These are phyloP conservation scores for Halictus quadricinctus DNA, from an alignment of 2,888 invertebrate genomes.

Conservation along the genomic window DNA sequence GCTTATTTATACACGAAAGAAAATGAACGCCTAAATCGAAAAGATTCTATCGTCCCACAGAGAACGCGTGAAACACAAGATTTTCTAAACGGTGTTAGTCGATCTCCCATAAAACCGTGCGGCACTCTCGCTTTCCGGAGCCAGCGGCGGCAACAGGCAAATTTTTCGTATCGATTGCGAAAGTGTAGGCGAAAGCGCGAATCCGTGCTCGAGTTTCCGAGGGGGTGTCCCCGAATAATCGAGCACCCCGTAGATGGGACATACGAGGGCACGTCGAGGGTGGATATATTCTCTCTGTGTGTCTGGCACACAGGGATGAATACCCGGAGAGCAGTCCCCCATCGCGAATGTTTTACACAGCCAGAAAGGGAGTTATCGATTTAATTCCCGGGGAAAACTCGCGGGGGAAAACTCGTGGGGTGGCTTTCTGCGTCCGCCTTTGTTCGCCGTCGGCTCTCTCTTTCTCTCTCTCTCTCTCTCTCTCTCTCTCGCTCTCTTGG, in stretches of 20 bases:
- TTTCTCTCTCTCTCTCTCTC: not conserved
- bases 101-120: not conserved
- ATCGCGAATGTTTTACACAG: conserved; percentile 72
- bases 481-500: not conserved
- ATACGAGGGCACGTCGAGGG: not conserved
- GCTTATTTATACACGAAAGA: no score
- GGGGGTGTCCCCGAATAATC: conserved; percentile 30
- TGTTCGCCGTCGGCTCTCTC: conserved; percentile 33
- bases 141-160: not conserved
- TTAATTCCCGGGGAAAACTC: conserved; percentile 80
- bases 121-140: not conserved
- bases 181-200: not conserved
- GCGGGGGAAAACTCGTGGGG: conserved; percentile 66
- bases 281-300: conserved; percentile 8
- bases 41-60: not conserved
- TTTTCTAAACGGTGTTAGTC: not conserved
- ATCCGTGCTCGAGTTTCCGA: not conserved
- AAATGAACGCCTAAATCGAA: no score
- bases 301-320: conserved; percentile 20
- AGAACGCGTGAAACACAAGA: no score
- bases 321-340: conserved; percentile 44
- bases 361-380: conserved; percentile 79
- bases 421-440: conserved; percentile 42
- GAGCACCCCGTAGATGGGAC: conserved; percentile 5
- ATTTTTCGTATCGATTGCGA: conserved; percentile 3